A percentile compares a stretch with the other conserved stretches of the same genome.
Evolutionary conservation across 2,888 invertebrate species (phyloP).

Genomic region (Chrysomela aeneicollis): DNA sequence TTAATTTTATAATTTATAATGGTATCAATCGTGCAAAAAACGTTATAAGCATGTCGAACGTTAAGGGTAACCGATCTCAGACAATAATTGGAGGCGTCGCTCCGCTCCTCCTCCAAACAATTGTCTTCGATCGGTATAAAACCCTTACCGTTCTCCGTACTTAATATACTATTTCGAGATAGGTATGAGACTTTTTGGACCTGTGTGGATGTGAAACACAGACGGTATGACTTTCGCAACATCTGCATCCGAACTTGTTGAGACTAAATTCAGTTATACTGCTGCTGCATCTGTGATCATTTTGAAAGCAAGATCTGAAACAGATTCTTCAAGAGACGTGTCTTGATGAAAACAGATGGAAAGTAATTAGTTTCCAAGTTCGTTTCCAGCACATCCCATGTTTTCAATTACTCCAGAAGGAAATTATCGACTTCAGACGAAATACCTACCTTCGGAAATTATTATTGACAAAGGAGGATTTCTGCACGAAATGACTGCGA

Average conservation of each 20-base stretch:
- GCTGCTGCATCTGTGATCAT: neutral
- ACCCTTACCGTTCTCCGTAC: no score
- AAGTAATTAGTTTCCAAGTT: constrained; percentile 5
- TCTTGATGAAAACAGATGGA: neutral
- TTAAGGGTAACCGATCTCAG: no score
- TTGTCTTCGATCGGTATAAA: no score
- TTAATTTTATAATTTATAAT: no score
- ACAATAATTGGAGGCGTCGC: no score
- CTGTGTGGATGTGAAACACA: no score
- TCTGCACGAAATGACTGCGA: neutral
- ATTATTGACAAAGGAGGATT: neutral
- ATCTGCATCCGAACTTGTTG: neutral
- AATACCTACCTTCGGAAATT: neutral
- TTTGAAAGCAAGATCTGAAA: neutral
- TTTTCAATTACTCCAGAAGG: neutral
- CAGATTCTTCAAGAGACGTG: neutral
- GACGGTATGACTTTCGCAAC: neutral
- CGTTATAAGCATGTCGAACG: no score
- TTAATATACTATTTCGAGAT: no score
- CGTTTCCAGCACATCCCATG: constrained; percentile 2
- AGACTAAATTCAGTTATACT: no score
- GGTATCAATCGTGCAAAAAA: no score
- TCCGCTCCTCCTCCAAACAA: no score
- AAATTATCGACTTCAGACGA: neutral
- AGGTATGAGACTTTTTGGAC: no score